Conservation (phyloP, 2,888 invertebrate species). For the Cephalotes varians region DNA sequence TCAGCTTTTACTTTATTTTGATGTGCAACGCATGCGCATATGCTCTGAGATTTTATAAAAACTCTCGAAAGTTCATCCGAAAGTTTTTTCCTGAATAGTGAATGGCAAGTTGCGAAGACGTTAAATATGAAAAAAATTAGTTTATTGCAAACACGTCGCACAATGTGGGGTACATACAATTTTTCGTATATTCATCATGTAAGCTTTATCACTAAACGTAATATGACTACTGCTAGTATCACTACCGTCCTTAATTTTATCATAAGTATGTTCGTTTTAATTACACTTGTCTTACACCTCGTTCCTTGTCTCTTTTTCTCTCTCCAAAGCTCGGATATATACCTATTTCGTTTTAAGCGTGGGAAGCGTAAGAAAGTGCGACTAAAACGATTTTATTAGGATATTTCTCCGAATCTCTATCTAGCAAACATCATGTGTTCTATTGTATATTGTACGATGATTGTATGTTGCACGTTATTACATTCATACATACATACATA, state of each 20-base stretch:
- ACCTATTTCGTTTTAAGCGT: conserved; percentile 43
- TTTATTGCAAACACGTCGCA: conserved; percentile 43
- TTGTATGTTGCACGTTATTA: conserved; percentile 10
- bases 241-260: conserved; percentile 42
- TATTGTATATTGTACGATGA: conserved; percentile 16
- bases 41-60: neutral
- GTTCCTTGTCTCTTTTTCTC: conserved; percentile 45
- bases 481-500: conserved; percentile 4
- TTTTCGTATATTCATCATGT: conserved; percentile 1
- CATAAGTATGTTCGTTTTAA: conserved; percentile 10
- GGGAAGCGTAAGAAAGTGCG: conserved; percentile 6
- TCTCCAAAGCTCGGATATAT: conserved; percentile 45
- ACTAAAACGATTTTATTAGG: neutral
- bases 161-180: conserved; percentile 41
- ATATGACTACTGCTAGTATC: conserved; percentile 46
- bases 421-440: neutral
- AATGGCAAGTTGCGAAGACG: no score
- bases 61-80: neutral
- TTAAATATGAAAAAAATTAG: conserved; percentile 39
- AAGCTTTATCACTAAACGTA: conserved; percentile 7
- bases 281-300: neutral
- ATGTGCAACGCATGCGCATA: neutral
- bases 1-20: neutral
- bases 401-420: neutral
- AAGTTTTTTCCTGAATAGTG: neutral